Evolutionary conservation across 2,113 vertebrate genomes (phyloP).

Genomic region (Hippocampus abdominalis): DNA sequence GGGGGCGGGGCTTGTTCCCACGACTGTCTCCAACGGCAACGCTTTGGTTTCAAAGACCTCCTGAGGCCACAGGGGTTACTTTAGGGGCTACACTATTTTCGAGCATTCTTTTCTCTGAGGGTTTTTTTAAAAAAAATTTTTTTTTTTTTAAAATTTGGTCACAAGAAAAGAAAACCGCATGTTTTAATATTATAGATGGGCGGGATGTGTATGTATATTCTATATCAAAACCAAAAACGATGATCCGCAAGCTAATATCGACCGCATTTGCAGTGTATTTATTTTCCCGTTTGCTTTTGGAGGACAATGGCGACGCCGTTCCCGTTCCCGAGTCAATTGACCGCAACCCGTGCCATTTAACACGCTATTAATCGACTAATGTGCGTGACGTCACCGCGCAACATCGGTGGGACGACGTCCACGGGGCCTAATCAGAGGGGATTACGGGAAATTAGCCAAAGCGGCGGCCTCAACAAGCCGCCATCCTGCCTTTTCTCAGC

Average conservation of each 20-base stretch:
- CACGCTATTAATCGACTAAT: slow-evolving; percentile 98
- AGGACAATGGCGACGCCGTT: slow-evolving; percentile 53
- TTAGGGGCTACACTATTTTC: too few relatives aligned
- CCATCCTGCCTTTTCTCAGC: slow-evolving; percentile 36
- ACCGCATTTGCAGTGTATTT: slow-evolving; percentile 26
- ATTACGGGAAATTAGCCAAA: slow-evolving; percentile 76
- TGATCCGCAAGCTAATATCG: background rate
- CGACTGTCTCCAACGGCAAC: slow-evolving; percentile 59
- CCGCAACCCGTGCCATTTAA: slow-evolving; percentile 94
- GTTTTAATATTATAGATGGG: too few relatives aligned
- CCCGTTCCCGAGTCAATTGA: slow-evolving; percentile 90
- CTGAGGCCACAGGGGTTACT: background rate
- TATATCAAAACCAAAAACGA: too few relatives aligned
- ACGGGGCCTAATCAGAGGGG: slow-evolving; percentile 77
- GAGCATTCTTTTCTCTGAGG: too few relatives aligned
- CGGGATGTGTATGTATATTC: too few relatives aligned
- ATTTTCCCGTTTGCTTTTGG: slow-evolving; percentile 35
- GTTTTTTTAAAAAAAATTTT: too few relatives aligned
- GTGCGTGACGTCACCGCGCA: slow-evolving; percentile 78
- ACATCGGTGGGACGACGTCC: slow-evolving; percentile 82
- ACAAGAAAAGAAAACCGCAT: too few relatives aligned
- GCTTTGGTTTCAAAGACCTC: slow-evolving; percentile 63
- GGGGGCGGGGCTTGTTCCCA: slow-evolving; percentile 38
- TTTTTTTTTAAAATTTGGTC: too few relatives aligned
- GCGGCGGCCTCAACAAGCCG: slow-evolving; percentile 42